These are phyloP conservation scores for Anoura caudifer DNA, from an alignment of 2,113 vertebrate genomes.

Conservation along the genomic window DNA sequence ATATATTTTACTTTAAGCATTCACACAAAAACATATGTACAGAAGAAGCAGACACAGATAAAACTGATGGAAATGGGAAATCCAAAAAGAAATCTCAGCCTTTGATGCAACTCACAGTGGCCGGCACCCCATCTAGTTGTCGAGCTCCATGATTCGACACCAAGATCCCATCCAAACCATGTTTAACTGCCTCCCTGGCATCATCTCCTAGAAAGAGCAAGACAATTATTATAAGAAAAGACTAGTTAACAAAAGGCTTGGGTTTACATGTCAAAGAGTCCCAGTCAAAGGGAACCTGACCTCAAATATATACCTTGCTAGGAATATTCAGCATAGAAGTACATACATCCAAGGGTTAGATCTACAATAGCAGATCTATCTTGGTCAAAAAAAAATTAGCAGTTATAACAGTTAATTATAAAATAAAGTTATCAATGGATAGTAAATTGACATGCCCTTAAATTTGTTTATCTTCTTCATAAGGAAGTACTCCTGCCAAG, in stretches of 20 bases:
- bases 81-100: not conserved
- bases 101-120: constrained; percentile 84
- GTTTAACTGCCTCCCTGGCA: constrained; percentile 87
- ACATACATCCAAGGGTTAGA: not conserved
- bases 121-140: constrained; percentile 90
- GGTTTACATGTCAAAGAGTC: not conserved
- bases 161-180: constrained; percentile 91
- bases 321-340: not conserved
- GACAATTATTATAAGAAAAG: not conserved
- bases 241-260: not conserved
- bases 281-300: not conserved
- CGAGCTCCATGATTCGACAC: constrained; percentile 96
- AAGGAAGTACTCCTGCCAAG: not conserved
- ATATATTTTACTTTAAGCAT: not conserved
- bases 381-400: not conserved
- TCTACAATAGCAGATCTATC: not conserved
- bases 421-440: not conserved
- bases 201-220: constrained; percentile 84
- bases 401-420: not conserved
- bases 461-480: not conserved
- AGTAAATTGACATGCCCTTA: not conserved
- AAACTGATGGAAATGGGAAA: not conserved
- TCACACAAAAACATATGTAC: not conserved
- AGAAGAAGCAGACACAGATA: not conserved
- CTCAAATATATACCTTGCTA: not conserved